These are phyloP conservation scores for Drosophila neonasuta DNA, from an alignment of 2,888 invertebrate species.

Conservation along the genomic window DNA sequence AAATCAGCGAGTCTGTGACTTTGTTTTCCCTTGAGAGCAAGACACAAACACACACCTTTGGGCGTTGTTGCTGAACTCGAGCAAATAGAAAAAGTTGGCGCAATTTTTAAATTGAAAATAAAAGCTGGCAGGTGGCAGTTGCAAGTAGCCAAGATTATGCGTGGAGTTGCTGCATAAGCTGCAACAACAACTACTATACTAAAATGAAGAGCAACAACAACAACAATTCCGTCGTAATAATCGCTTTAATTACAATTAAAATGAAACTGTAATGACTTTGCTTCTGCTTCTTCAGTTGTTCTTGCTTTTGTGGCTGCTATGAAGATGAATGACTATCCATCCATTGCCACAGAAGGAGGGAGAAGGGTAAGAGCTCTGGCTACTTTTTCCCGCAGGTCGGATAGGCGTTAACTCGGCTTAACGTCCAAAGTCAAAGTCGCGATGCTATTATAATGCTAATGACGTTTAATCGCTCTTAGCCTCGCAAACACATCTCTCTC, in stretches of 20 bases:
- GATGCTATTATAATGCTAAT: slow-evolving; percentile 70
- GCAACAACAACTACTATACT: slow-evolving; percentile 2
- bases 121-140: slow-evolving; percentile 45
- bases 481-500: slow-evolving; percentile 13
- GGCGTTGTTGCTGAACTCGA: too few relatives aligned
- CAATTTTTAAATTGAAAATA: slow-evolving; percentile 66
- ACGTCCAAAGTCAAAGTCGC: slow-evolving; percentile 54
- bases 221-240: slow-evolving; percentile 54
- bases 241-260: slow-evolving; percentile 75
- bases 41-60: too few relatives aligned
- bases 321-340: slow-evolving; percentile 64
- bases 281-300: slow-evolving; percentile 12
- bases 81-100: slow-evolving; percentile 66
- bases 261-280: slow-evolving; percentile 61
- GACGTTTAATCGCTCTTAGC: slow-evolving; percentile 66
- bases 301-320: slow-evolving; percentile 25
- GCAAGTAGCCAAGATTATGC: slow-evolving; percentile 57
- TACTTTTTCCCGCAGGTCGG: neutral
- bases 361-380: too few relatives aligned
- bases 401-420: slow-evolving; percentile 16
- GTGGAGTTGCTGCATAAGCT: slow-evolving; percentile 30
- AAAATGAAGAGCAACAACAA: neutral
- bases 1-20: too few relatives aligned
- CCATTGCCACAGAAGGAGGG: slow-evolving; percentile 9
- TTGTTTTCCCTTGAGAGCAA: too few relatives aligned